Evolutionary conservation across 2,113 vertebrate genomes (phyloP), one percentile per base, ranked within the genome.

Genomic region (Vimba vimba): DNA sequence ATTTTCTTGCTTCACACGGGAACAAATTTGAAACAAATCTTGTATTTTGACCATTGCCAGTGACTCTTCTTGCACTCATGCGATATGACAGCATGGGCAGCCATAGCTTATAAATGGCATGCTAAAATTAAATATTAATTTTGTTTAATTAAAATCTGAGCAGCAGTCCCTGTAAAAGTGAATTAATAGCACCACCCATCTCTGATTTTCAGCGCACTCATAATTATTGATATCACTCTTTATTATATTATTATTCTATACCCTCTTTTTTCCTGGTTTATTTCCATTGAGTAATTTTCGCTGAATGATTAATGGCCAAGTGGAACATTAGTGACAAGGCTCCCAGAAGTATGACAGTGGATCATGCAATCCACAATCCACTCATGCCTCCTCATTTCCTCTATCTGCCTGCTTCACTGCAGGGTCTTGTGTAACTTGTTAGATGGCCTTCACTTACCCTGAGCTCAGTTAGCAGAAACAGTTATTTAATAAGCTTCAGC

Each of bases 111-210:
- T 88, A 84, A 91, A 91, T 60, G 83, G 84, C 83, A 21, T 2
- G 30, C 77, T 13, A 79, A 86, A 69, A 89, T 84, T 86, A 80
- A 81, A 89, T 87, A 86, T 89, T 81, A 47, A 87, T 86, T 82
- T 39, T 33, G 43, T 84, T 47, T 79, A 85, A 85, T 88, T 88
- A 86, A 89, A 86, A 75, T 55, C 27, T 27, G n/a, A 86, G 82
- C 83, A 52, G 15, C 33, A 84, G 27, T 55, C 76, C 45, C 64
- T 73, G 33, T 84, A 52, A 81, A 84, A 78, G 71, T 86, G 85
- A 85, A 83, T 78, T 7, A 85, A 68, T 66, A 79, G n/a, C 59
- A 13, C 74, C 8, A 9, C 50, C 59, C 25, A 52, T 68, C 47
- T 71, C 33, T 27, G 25, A 27, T 82, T 57, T 84, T 83, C 64